These are phyloP conservation scores for Urocitellus parryii DNA, from an alignment of 2,113 vertebrate species.

Conservation along the genomic window DNA sequence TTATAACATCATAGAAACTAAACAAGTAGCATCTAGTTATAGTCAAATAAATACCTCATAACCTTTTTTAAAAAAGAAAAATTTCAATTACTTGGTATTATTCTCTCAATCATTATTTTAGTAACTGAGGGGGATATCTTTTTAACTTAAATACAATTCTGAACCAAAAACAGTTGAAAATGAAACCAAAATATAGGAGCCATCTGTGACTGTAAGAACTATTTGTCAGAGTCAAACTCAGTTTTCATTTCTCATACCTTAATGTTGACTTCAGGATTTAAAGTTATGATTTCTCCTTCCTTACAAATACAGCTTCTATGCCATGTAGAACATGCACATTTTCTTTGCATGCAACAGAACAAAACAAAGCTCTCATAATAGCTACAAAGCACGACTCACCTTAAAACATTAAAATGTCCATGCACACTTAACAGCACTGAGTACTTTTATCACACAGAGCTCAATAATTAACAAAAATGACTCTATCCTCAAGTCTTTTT, in stretches of 20 bases:
- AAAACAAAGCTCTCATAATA: neutral
- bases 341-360: slow-evolving; percentile 14
- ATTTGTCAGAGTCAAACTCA: neutral
- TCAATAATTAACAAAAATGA: slow-evolving; percentile 48
- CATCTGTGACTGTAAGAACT: neutral
- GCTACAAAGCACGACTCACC: neutral
- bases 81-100: slow-evolving; percentile 38
- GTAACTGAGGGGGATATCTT: slow-evolving; percentile 31
- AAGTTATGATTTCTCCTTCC: slow-evolving; percentile 9
- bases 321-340: slow-evolving; percentile 33
- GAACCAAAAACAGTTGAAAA: slow-evolving; percentile 53
- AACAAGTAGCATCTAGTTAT: slow-evolving; percentile 31
- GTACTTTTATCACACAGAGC: slow-evolving; percentile 57
- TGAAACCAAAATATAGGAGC: slow-evolving; percentile 28
- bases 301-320: neutral
- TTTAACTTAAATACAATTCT: slow-evolving; percentile 60
- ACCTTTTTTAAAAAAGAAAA: neutral
- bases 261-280: slow-evolving; percentile 16
- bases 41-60: slow-evolving; percentile 43
- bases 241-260: slow-evolving; percentile 14
- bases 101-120: slow-evolving; percentile 39
- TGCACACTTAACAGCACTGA: slow-evolving; percentile 25
- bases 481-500: slow-evolving; percentile 39
- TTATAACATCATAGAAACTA: slow-evolving; percentile 20
- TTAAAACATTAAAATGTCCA: slow-evolving; percentile 54